These are phyloP conservation scores for Enteromius thamalakanensis DNA, from an alignment of 2,797 vertebrate species.

Conservation along the genomic window DNA sequence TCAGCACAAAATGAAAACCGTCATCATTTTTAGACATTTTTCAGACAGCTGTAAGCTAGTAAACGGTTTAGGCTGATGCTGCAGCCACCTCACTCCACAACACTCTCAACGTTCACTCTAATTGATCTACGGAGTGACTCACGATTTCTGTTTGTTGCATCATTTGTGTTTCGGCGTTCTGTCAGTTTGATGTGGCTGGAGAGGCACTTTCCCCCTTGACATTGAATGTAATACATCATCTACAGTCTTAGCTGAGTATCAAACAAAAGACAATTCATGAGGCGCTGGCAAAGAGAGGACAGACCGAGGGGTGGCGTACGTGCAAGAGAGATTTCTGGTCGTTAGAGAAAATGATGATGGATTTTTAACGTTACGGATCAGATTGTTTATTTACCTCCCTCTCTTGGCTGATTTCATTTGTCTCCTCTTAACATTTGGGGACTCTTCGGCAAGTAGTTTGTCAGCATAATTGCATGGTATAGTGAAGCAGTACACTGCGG, in stretches of 20 bases:
- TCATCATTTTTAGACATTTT: conserved; percentile 17
- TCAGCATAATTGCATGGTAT: conserved; percentile 56
- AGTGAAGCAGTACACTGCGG: conserved; percentile 22
- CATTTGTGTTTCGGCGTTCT: conserved; percentile 54
- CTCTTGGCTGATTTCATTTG: conserved; percentile 49
- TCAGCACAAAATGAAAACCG: conserved; percentile 7
- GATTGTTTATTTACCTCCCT: conserved; percentile 43
- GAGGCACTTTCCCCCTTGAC: conserved; percentile 26
- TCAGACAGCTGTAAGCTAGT: conserved; percentile 22
- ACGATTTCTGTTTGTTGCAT: conserved; percentile 63
- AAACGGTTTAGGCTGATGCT: conserved; percentile 23
- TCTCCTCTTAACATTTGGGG: conserved; percentile 54
- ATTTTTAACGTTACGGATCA: conserved; percentile 52
- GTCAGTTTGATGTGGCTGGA: conserved; percentile 51
- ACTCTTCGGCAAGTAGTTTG: conserved; percentile 44
- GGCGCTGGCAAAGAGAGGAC: background rate
- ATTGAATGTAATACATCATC: conserved; percentile 41
- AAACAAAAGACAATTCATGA: conserved; percentile 28
- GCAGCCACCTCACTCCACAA: conserved; percentile 11
- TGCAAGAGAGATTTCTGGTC: conserved; percentile 23
- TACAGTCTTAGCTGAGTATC: conserved; percentile 16
- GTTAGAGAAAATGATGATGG: conserved; percentile 55
- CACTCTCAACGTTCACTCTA: conserved; percentile 39
- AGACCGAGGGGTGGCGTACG: conserved; percentile 1
- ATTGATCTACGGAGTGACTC: conserved; percentile 53